Conservation (phyloP, 2,113 vertebrate species). For the Bothrops jararaca region DNA sequence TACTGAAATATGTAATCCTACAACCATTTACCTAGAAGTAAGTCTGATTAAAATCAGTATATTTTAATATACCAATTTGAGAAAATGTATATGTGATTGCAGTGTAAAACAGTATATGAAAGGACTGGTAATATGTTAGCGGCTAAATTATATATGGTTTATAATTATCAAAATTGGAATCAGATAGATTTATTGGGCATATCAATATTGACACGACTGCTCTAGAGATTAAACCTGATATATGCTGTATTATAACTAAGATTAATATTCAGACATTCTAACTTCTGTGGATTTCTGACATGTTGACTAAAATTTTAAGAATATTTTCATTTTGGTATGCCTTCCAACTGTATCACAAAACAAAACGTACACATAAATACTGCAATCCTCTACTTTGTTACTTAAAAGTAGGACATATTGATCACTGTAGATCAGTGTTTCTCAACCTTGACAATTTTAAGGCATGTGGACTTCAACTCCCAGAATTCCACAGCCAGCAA, state of each 20-base stretch:
- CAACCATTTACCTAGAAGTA: neutral
- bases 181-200: neutral
- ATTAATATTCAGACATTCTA: neutral
- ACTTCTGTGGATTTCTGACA: slow-evolving; percentile 4
- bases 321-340: neutral
- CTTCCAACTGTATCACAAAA: neutral
- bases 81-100: neutral
- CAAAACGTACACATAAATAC: neutral
- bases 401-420: neutral
- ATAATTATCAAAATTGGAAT: neutral
- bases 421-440: no score
- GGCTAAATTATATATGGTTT: slow-evolving; percentile 20
- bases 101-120: neutral
- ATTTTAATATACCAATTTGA: neutral
- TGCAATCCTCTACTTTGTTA: neutral
- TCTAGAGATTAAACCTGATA: rapidly evolving
- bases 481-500: no score
- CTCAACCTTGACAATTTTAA: no score
- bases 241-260: neutral
- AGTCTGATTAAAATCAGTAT: neutral
- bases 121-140: slow-evolving; percentile 5
- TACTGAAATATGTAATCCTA: neutral
- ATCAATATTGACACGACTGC: neutral
- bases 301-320: slow-evolving; percentile 21
- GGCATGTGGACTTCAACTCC: no score